A percentile compares a stretch with the other conserved stretches of the same genome.
Conservation (phyloP, 1,140 invertebrate genomes). For the Tetranychus urticae region DNA sequence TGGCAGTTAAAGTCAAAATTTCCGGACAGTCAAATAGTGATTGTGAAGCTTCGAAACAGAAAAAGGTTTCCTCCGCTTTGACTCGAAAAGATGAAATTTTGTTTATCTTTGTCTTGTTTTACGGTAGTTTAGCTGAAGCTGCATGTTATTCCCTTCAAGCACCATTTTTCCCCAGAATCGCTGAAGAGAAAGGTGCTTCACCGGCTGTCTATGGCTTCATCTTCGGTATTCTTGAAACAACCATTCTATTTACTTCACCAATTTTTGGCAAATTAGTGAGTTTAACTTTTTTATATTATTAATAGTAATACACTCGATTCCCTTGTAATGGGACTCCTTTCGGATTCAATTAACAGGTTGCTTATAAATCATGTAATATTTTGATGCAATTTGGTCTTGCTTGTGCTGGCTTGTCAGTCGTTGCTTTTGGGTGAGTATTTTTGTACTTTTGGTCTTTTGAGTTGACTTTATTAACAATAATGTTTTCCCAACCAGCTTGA, state of each 20-base stretch:
- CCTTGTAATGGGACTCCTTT: too few species aligned
- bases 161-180: conserved; percentile 19
- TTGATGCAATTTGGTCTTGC: conserved; percentile 5
- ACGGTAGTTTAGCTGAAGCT: conserved; percentile 17
- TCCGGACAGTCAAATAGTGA: too few species aligned
- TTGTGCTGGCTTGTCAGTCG: conserved; percentile 2
- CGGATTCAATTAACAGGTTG: neutral
- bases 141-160: conserved; percentile 18
- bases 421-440: conserved; percentile 5
- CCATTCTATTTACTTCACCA: conserved; percentile 19
- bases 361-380: neutral
- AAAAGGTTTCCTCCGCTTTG: too few species aligned
- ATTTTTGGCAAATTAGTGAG: conserved; percentile 19
- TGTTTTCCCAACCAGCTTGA: too few species aligned
- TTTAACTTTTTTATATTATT: too few species aligned
- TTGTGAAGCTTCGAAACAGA: too few species aligned
- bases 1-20: too few species aligned
- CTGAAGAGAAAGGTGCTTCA: conserved; percentile 17
- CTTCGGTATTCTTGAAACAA: conserved; percentile 19
- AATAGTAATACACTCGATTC: too few species aligned
- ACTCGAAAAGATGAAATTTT: neutral
- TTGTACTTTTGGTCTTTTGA: neutral
- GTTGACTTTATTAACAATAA: too few species aligned
- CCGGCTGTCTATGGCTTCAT: conserved; percentile 19
- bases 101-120: conserved; percentile 4